phyloP scores from a whole-genome alignment of 92 coral and sea anemone species.

The Umimayanthus chanpuru region DNA sequence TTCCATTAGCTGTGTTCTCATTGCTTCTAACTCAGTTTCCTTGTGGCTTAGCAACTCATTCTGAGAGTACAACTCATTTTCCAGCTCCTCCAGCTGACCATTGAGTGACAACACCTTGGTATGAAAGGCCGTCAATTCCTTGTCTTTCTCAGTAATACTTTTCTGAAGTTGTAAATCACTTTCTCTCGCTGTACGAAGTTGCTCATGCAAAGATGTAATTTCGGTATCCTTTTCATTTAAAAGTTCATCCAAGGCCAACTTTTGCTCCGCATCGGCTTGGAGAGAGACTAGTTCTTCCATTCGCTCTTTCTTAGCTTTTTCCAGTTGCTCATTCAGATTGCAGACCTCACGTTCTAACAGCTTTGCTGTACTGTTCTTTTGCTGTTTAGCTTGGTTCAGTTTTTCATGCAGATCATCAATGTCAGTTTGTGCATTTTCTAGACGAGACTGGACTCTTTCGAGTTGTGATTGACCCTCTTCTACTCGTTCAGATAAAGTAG shows the following conservation, averaged over 20 bases:
- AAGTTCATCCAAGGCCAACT: conserved; percentile 20
- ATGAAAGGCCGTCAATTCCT: conserved; percentile 23
- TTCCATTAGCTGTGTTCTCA: conserved; percentile 5
- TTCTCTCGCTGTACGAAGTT: conserved; percentile 6
- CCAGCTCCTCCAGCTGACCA: conserved; percentile 57
- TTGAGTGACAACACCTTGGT: conserved; percentile 55
- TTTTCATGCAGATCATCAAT: conserved; percentile 50
- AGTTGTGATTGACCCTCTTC: conserved; percentile 62
- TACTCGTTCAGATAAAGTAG: conserved; percentile 52
- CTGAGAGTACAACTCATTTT: conserved; percentile 49
- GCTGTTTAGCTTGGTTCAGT: conserved; percentile 50
- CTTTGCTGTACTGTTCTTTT: conserved; percentile 43
- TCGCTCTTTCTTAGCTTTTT: conserved; percentile 57
- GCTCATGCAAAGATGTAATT: conserved; percentile 21
- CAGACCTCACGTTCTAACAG: conserved; percentile 61
- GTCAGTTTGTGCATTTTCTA: conserved; percentile 49
- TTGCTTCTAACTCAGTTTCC: conserved; percentile 38
- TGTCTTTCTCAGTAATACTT: conserved; percentile 2
- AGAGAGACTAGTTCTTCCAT: conserved; percentile 59
- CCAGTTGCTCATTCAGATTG: conserved; percentile 51
- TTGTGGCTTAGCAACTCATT: conserved; percentile 52
- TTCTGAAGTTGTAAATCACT: conserved; percentile 12
- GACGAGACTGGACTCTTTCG: conserved; percentile 49
- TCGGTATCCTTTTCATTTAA: conserved; percentile 32
- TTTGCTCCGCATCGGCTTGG: conserved; percentile 52